Evolutionary conservation across 2,888 invertebrate genomes (phyloP).

Genomic region (Psococerastis gibbosa): DNA sequence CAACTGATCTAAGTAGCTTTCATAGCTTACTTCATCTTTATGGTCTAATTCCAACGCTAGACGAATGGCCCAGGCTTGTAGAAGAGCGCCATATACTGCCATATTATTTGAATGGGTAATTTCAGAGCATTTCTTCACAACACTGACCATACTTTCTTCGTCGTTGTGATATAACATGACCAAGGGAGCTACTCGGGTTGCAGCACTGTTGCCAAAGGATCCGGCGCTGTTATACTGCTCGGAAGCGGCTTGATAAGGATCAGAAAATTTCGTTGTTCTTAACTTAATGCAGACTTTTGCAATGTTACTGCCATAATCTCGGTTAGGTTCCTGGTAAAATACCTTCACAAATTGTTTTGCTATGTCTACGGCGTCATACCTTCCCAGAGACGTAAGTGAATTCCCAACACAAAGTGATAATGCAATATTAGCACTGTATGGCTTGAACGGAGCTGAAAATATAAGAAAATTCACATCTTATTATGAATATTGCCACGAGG

Average conservation of each 20-base stretch:
- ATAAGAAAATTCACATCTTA: too few relatives aligned
- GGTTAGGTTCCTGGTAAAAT: slow-evolving; percentile 36
- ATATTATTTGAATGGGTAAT: slow-evolving; percentile 42
- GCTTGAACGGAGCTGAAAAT: slow-evolving; percentile 17
- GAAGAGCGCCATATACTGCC: slow-evolving; percentile 36
- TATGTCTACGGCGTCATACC: slow-evolving; percentile 36
- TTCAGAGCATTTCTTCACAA: slow-evolving; percentile 30
- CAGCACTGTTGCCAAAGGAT: slow-evolving; percentile 60
- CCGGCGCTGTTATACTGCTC: slow-evolving; percentile 46
- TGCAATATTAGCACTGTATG: slow-evolving; percentile 51
- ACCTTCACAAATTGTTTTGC: slow-evolving; percentile 42
- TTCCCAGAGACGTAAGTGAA: slow-evolving; percentile 34
- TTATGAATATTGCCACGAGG: too few relatives aligned
- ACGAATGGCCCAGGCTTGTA: slow-evolving; percentile 37
- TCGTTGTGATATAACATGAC: slow-evolving; percentile 37
- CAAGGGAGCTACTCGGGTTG: slow-evolving; percentile 50
- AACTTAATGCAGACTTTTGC: slow-evolving; percentile 35
- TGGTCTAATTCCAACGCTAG: slow-evolving; percentile 31
- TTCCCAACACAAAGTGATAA: slow-evolving; percentile 44
- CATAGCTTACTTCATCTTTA: slow-evolving; percentile 26
- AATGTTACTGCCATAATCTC: slow-evolving; percentile 46
- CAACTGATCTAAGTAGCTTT: background rate
- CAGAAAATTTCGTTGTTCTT: slow-evolving; percentile 30
- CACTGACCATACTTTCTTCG: slow-evolving; percentile 29
- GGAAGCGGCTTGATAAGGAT: slow-evolving; percentile 40